phyloP scores from a whole-genome alignment of 2,113 vertebrate genomes.

The Regulus satrapa region DNA sequence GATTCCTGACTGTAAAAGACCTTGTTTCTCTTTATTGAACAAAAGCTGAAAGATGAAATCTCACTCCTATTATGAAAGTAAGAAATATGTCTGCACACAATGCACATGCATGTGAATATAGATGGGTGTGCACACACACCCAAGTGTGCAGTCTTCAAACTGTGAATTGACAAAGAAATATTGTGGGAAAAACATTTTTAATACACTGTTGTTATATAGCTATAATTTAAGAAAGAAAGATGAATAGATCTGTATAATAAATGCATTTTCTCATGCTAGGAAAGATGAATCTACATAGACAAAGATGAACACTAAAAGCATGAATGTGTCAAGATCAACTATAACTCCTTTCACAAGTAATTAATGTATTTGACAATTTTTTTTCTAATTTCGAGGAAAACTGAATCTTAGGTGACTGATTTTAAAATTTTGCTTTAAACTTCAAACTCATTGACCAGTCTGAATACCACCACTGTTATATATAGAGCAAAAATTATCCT shows the following conservation, averaged over 20 bases:
- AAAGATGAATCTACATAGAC: neutral
- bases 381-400: neutral
- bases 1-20: neutral
- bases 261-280: neutral
- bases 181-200: neutral
- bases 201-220: neutral
- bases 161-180: neutral
- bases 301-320: neutral
- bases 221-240: neutral
- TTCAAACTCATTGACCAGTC: neutral
- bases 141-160: neutral
- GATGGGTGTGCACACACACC: rapidly evolving
- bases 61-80: neutral
- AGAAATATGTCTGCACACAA: neutral
- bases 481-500: neutral
- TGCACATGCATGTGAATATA: neutral
- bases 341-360: neutral
- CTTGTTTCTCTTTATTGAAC: neutral
- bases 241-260: neutral
- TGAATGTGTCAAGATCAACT: neutral
- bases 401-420: neutral
- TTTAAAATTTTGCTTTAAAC: neutral
- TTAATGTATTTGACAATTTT: neutral
- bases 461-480: neutral
- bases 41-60: neutral